A percentile compares a stretch with the other conserved stretches of the same genome.
Evolutionary conservation across 2,797 vertebrate genomes (phyloP).

Genomic region (Sebastes alutus): DNA sequence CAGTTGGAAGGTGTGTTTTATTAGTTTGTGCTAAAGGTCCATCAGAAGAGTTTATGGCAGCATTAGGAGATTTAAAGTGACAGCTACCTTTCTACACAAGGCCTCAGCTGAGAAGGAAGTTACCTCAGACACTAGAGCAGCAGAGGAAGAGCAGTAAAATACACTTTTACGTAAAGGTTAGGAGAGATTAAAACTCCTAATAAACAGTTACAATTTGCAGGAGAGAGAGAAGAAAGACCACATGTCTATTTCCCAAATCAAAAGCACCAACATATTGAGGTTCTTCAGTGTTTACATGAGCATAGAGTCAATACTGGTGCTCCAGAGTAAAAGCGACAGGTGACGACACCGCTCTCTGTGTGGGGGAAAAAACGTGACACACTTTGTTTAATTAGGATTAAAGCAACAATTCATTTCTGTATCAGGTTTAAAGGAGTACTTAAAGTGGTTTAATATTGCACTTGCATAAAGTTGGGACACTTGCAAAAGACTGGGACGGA

Average conservation of each 20-base stretch:
- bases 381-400: neutral
- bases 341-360: neutral
- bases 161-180: neutral
- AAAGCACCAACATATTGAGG: too few relatives aligned
- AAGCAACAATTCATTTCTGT: neutral
- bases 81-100: constrained; percentile 4
- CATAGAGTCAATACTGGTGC: neutral
- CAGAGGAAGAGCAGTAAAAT: neutral
- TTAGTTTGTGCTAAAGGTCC: constrained; percentile 57
- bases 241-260: too few relatives aligned
- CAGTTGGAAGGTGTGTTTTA: constrained; percentile 32
- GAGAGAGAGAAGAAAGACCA: too few relatives aligned
- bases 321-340: neutral
- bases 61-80: constrained; percentile 57
- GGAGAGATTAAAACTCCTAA: neutral
- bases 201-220: neutral
- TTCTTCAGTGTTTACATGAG: neutral
- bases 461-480: neutral
- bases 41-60: constrained; percentile 57
- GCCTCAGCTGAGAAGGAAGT: neutral
- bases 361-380: neutral
- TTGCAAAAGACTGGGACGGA: neutral
- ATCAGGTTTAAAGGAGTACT: too few relatives aligned
- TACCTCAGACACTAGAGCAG: neutral
- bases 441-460: neutral